phyloP scores from a whole-genome alignment of 1,140 invertebrate species.

The Drosophila kepulauana region DNA sequence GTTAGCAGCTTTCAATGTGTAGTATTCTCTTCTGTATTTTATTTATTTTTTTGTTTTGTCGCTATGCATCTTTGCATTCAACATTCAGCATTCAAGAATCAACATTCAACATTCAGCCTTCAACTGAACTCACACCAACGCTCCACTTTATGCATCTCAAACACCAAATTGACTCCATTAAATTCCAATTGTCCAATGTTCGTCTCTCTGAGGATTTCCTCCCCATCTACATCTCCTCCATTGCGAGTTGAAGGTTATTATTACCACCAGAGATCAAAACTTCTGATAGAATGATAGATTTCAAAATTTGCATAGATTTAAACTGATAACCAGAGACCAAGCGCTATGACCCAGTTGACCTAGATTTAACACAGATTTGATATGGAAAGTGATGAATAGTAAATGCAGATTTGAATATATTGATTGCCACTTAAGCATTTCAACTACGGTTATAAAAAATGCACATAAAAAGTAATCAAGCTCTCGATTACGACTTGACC shows the following conservation, averaged over 20 bases:
- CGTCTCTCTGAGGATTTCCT: slow-evolving; percentile 22
- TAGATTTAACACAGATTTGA: background rate
- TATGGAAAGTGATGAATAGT: too few relatives aligned
- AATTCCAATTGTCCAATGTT: slow-evolving; percentile 78
- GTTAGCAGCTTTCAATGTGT: slow-evolving; percentile 56
- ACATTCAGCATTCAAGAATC: slow-evolving; percentile 39
- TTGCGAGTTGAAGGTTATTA: slow-evolving; percentile 38
- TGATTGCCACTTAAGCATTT: background rate
- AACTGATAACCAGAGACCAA: slow-evolving; percentile 12
- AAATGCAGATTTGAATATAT: background rate
- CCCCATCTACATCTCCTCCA: background rate
- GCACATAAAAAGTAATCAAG: slow-evolving; percentile 2
- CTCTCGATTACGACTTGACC: background rate
- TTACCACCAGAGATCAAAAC: slow-evolving; percentile 16
- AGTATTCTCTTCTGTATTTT: slow-evolving; percentile 25
- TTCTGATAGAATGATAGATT: slow-evolving; percentile 20
- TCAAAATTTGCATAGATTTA: slow-evolving; percentile 39
- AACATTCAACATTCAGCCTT: slow-evolving; percentile 50
- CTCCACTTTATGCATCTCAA: slow-evolving; percentile 73
- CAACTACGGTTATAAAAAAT: background rate
- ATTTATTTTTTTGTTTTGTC: background rate
- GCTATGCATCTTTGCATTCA: slow-evolving; percentile 48
- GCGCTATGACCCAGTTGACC: background rate
- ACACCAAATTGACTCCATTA: slow-evolving; percentile 82
- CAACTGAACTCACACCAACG: slow-evolving; percentile 54